phyloP scores from a whole-genome alignment of 2,888 invertebrate genomes.

The Tipula vernalis region DNA sequence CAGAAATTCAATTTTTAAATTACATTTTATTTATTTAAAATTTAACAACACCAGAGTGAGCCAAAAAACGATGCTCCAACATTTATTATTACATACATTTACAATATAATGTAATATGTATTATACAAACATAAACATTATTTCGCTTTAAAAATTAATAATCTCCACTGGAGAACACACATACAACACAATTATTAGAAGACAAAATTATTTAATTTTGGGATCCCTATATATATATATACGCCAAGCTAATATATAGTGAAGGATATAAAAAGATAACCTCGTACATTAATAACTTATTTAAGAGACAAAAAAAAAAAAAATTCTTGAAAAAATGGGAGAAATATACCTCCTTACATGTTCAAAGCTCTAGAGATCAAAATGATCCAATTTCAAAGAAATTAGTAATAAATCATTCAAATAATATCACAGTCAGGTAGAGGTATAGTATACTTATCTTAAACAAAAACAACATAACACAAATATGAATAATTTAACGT shows the following conservation, averaged over 20 bases:
- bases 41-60: neutral
- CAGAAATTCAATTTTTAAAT: neutral
- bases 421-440: neutral
- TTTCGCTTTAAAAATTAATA: neutral
- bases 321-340: neutral
- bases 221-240: neutral
- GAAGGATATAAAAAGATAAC: neutral
- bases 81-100: neutral
- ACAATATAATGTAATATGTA: neutral
- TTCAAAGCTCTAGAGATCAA: neutral
- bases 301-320: neutral
- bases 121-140: neutral
- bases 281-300: neutral
- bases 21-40: neutral
- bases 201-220: neutral
- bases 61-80: neutral
- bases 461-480: neutral
- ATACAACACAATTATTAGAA: neutral
- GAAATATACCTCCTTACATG: neutral
- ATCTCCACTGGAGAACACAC: neutral
- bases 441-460: neutral
- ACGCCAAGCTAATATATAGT: neutral
- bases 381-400: neutral
- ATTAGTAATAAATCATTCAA: constrained; percentile 4
- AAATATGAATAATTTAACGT: neutral